Conservation (phyloP, 2,888 invertebrate genomes). For the Chymomyza amoena region DNA sequence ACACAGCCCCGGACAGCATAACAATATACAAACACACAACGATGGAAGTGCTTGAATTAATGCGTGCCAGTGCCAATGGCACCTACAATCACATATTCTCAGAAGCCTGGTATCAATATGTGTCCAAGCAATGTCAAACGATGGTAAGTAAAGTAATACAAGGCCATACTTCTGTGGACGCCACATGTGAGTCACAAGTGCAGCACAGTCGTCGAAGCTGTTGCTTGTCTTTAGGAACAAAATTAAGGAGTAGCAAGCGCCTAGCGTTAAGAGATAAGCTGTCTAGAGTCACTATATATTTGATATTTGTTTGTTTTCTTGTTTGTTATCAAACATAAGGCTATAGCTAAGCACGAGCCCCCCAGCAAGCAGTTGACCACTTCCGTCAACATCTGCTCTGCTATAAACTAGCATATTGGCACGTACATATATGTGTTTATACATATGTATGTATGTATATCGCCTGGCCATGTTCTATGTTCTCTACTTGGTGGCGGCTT, state of each 20-base stretch:
- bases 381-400: constrained; percentile 3
- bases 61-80: constrained; percentile 65
- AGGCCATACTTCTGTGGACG: constrained; percentile 1
- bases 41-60: constrained; percentile 61
- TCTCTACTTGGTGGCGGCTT: not conserved
- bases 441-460: constrained; percentile 6
- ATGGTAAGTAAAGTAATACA: constrained; percentile 80
- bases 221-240: no score
- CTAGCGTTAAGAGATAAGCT: not conserved
- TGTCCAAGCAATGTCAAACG: constrained; percentile 80
- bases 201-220: not conserved
- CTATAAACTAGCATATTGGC: not conserved
- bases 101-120: constrained; percentile 80
- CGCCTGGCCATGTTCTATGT: not conserved
- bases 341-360: constrained; percentile 10
- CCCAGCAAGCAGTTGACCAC: not conserved
- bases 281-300: constrained; percentile 14
- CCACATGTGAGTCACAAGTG: constrained; percentile 4
- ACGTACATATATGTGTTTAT: not conserved
- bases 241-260: no score
- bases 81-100: constrained; percentile 67
- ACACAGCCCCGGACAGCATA: constrained; percentile 4
- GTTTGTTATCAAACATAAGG: constrained; percentile 13
- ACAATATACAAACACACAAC: constrained; percentile 9
- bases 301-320: constrained; percentile 1